These are phyloP conservation scores for Leucopsar rothschildi DNA, from an alignment of 2,113 vertebrate species.

Conservation along the genomic window DNA sequence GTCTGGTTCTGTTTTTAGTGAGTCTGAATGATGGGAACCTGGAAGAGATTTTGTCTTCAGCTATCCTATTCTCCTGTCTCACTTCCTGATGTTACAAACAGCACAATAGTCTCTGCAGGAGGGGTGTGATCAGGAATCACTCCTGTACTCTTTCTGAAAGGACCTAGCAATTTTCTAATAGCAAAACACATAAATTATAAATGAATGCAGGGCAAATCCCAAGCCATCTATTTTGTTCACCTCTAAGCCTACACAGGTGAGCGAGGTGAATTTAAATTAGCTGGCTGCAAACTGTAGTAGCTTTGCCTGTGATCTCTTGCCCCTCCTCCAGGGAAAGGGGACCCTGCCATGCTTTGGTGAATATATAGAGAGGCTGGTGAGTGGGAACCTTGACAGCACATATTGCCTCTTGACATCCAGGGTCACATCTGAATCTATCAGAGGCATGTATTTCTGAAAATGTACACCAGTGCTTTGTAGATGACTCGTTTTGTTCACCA, in stretches of 20 bases:
- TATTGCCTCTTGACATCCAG: neutral
- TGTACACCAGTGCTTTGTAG: neutral
- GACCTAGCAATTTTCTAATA: neutral
- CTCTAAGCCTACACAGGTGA: neutral
- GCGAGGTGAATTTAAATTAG: neutral
- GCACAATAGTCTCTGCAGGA: neutral
- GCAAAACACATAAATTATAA: neutral
- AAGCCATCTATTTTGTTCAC: neutral
- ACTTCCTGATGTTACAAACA: neutral
- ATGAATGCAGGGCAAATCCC: neutral
- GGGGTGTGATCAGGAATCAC: neutral
- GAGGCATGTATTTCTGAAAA: neutral
- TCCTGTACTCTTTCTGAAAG: neutral
- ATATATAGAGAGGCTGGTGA: neutral
- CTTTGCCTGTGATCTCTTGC: neutral
- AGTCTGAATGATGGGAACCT: neutral
- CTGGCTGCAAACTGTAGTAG: neutral
- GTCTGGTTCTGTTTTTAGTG: neutral
- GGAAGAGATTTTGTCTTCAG: neutral
- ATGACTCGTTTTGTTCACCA: neutral
- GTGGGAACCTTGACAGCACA: neutral
- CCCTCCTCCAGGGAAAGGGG: neutral
- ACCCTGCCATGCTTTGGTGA: neutral
- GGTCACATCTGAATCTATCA: neutral
- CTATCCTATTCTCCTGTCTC: neutral